Base-by-base conservation (phyloP, 2,888 invertebrate species). In the Tholera decimalis region DNA sequence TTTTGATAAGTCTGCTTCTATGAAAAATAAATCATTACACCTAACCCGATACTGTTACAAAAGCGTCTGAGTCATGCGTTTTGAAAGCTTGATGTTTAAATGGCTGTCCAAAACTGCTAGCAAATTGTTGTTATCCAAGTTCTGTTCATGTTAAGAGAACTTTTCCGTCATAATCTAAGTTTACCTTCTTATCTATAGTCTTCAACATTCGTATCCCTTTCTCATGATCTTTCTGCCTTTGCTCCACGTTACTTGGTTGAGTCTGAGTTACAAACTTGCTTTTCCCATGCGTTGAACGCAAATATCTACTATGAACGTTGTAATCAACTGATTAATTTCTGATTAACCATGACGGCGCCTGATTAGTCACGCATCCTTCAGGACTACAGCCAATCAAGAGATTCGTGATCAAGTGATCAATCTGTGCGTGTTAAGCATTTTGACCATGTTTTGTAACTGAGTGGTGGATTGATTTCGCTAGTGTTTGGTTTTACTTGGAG, bases 241-340 rank as follows among this genome's bases (percentile, higher is more conserved):
- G 4, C 24, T 15, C 0, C 15, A 15, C 7, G 2, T 1, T 44
- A 5, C 30, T 9, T 30, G 7, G 30, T 7, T 4, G 30, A 9
- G 8, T 8, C 30, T 30, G 30, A 7, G 30, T 9, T 9, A 30
- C 30, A 30, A 7, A 4, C 9, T 30, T 30, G 7, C 30, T 30
- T 30, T 59, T 73, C 80, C 60, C 78, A 77, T 58, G 47, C 41
- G 39, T 71, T 39, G 20, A 44, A 47, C 57, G 46, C 43, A 43
- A 62, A 60, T 39, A n/a, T n/a, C n/a, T n/a, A n/a, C 54, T 24
- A 24, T 20, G 51, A 58, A 44, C 37, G 50, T 58, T 63, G 24
- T 61, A 79, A 72, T 75, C 54, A 72, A 72, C 72, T 69, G 78
- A 82, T 70, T 65, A 58, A 72, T 81, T 81, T 61, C 55, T 18